These are phyloP conservation scores for Centropus bengalensis DNA, from an alignment of 2,113 vertebrate species.

Conservation along the genomic window DNA sequence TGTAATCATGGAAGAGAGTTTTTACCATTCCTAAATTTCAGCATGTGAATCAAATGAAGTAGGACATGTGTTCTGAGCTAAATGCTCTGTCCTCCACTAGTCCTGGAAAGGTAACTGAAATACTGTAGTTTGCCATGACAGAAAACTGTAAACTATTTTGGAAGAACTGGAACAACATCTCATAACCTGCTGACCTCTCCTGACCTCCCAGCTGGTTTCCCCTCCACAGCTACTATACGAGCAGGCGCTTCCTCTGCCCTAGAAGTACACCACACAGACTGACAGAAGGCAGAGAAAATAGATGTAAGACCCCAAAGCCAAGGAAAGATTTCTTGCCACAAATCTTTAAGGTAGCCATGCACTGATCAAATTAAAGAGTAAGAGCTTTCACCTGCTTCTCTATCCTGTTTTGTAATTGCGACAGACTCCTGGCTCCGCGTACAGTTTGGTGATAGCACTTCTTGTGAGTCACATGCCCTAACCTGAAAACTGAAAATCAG, in stretches of 20 bases:
- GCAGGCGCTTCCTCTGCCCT: background rate
- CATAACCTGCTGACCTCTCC: background rate
- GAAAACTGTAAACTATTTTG: background rate
- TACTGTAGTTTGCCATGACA: background rate
- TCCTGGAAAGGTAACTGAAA: background rate
- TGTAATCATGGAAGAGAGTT: background rate
- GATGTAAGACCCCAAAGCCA: background rate
- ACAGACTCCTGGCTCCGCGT: background rate
- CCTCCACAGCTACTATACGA: background rate
- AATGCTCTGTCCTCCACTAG: background rate
- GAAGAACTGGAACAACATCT: background rate
- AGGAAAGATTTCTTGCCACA: rapidly evolving
- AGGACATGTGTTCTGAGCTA: background rate
- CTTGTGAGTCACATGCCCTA: rapidly evolving
- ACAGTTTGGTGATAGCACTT: background rate
- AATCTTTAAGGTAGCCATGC: background rate
- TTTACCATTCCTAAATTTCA: background rate
- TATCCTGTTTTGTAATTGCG: background rate
- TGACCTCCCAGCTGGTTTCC: background rate
- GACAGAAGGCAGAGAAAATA: background rate
- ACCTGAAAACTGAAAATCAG: background rate
- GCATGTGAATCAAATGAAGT: background rate
- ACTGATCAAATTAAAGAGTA: background rate
- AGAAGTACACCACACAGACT: background rate
- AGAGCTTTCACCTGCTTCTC: background rate